Evolutionary conservation across 2,113 vertebrate genomes (phyloP).

Genomic region (Chinchilla lanigera): DNA sequence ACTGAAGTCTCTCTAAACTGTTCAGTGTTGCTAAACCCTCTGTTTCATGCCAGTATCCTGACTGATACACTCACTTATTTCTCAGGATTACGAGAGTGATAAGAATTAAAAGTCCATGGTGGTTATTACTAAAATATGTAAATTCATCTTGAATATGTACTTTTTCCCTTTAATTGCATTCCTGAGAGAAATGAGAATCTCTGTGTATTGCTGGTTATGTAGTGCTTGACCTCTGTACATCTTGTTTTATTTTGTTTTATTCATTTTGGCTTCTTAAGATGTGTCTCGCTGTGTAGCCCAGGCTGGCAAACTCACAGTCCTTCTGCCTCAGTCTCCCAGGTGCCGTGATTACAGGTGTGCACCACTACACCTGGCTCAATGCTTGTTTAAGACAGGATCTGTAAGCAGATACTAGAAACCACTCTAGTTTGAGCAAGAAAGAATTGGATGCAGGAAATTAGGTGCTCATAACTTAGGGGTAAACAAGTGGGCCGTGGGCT

Average conservation of each 20-base stretch:
- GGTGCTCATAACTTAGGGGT: background rate
- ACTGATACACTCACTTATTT: background rate
- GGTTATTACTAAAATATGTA: slow-evolving; percentile 20
- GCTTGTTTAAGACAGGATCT: background rate
- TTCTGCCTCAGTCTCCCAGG: background rate
- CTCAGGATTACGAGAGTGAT: background rate
- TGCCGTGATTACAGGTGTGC: background rate
- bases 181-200: slow-evolving; percentile 22
- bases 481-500: background rate
- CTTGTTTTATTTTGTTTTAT: background rate
- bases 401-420: background rate
- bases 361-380: background rate
- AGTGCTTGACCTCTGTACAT: background rate
- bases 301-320: background rate
- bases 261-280: background rate
- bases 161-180: background rate
- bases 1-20: background rate
- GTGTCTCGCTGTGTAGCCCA: background rate
- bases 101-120: background rate
- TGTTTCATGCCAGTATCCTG: background rate
- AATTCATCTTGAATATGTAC: background rate
- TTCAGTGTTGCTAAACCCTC: background rate
- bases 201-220: background rate
- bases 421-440: background rate
- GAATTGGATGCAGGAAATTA: background rate